Conservation (phyloP, 2,888 invertebrate species). For the Loripinus fragilis region DNA sequence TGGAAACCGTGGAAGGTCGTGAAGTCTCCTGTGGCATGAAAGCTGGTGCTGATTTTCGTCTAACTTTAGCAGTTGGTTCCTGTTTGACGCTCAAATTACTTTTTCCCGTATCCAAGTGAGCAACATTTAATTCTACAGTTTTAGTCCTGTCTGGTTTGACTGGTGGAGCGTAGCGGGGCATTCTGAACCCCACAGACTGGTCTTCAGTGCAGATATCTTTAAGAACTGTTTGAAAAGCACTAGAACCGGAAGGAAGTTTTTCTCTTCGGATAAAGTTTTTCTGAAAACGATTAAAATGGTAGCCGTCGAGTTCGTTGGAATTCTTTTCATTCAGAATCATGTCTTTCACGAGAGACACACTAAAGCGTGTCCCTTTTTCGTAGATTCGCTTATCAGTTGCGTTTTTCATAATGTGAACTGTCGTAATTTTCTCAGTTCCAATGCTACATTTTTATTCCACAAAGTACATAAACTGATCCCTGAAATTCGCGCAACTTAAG, state of each 20-base stretch:
- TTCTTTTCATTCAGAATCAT: too few relatives aligned
- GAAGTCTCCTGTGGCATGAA: not conserved
- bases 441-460: too few relatives aligned
- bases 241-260: not conserved
- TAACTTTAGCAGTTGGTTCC: not conserved
- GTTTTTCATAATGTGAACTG: too few relatives aligned
- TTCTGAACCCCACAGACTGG: not conserved
- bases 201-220: not conserved
- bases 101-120: too few relatives aligned
- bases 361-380: too few relatives aligned
- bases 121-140: too few relatives aligned
- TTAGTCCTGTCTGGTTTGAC: not conserved
- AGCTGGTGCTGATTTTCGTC: not conserved
- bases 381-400: too few relatives aligned
- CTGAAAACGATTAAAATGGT: not conserved
- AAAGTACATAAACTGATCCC: too few relatives aligned
- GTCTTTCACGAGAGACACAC: too few relatives aligned
- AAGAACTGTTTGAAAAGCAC: conserved; percentile 7
- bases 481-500: too few relatives aligned
- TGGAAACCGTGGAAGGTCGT: not conserved
- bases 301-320: not conserved
- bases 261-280: not conserved
- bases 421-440: too few relatives aligned
- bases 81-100: too few relatives aligned
- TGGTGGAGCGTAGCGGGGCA: not conserved